Percentiles rank a stretch among this genome's conserved stretches.
Conservation (phyloP, 2,797 vertebrate genomes). For the Chelon auratus region DNA sequence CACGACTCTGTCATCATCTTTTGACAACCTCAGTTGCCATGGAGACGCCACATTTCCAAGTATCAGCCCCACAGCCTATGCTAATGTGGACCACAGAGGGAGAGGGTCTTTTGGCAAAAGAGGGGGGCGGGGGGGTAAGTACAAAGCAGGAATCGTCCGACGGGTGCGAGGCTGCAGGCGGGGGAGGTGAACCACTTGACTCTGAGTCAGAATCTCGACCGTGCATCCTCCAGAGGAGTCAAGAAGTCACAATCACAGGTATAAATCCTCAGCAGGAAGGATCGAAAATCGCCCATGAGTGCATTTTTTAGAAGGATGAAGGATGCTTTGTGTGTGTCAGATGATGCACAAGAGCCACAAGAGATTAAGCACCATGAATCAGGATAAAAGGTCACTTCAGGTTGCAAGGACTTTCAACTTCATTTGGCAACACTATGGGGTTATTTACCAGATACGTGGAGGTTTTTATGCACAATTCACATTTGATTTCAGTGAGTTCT, state of each 20-base stretch:
- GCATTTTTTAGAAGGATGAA: background rate
- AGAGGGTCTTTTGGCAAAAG: background rate
- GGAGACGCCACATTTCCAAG: constrained; percentile 65
- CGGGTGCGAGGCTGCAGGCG: background rate
- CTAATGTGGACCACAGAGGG: constrained; percentile 49
- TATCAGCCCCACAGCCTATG: constrained; percentile 34
- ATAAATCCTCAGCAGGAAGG: background rate
- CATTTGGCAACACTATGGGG: background rate
- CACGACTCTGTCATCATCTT: constrained; percentile 53
- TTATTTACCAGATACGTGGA: background rate
- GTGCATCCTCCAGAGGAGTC: background rate
- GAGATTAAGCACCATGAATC: background rate
- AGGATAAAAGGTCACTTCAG: constrained; percentile 23
- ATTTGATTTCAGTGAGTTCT: background rate
- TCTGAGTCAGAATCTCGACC: too few species aligned
- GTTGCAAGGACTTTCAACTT: background rate
- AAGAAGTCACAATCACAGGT: constrained; percentile 5
- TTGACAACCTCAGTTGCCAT: constrained; percentile 76
- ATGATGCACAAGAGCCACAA: background rate
- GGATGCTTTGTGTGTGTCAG: background rate
- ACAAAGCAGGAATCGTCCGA: constrained; percentile 27
- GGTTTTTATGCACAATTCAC: background rate
- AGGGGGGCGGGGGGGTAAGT: constrained; percentile 1
- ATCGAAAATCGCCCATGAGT: background rate
- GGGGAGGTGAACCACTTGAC: too few species aligned